phyloP scores from a whole-genome alignment of 1,140 invertebrate genomes.

The Brachionus sp. region DNA sequence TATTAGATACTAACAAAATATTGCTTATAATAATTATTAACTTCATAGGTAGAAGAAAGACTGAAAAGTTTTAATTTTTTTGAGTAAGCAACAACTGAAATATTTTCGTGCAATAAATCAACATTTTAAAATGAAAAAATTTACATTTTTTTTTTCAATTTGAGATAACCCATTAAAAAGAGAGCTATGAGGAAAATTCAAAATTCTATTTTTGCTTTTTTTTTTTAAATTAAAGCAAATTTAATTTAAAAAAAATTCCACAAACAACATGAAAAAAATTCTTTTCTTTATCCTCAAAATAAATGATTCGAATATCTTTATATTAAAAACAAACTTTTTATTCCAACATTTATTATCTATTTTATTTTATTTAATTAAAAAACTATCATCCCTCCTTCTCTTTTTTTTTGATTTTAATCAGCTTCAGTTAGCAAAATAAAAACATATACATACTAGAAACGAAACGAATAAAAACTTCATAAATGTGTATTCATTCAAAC shows the following conservation, averaged over 20 bases:
- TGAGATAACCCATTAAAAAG: neutral
- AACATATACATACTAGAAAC: neutral
- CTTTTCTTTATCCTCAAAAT: neutral
- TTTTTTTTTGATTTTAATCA: neutral
- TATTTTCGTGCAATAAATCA: neutral
- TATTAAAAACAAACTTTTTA: neutral
- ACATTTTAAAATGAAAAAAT: neutral
- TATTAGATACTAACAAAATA: neutral
- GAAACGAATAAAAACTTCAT: neutral
- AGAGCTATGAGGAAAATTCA: neutral
- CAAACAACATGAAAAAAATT: neutral
- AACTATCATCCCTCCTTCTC: neutral
- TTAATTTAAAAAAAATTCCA: constrained; percentile 4
- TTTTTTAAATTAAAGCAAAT: neutral
- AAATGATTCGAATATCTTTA: neutral
- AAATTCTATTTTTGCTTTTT: neutral
- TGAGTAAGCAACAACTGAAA: neutral
- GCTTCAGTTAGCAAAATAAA: neutral
- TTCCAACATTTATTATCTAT: neutral
- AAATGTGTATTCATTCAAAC: neutral
- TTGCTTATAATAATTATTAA: neutral
- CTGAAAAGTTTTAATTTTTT: neutral
- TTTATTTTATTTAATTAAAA: neutral
- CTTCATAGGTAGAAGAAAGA: neutral
- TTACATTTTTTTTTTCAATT: neutral